These are phyloP conservation scores for Anorthoa munda DNA, from an alignment of 2,888 invertebrate species.

Conservation along the genomic window DNA sequence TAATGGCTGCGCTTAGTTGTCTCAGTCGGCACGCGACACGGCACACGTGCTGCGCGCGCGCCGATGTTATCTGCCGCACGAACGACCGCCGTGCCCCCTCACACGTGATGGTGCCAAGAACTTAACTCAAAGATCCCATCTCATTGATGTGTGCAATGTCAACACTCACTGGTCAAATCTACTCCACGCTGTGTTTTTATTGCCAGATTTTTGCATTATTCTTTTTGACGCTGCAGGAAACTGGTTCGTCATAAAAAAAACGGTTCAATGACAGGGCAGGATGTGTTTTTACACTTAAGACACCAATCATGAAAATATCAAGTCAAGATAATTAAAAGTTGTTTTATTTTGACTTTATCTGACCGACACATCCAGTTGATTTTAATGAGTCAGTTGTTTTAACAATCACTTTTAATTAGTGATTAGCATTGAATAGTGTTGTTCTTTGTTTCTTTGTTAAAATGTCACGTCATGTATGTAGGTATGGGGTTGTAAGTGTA, in stretches of 20 bases:
- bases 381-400: conserved; percentile 40
- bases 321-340: conserved; percentile 39
- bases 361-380: conserved; percentile 30
- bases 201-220: conserved; percentile 59
- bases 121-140: conserved; percentile 84
- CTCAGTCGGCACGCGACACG: conserved; percentile 77
- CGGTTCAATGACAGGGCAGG: conserved; percentile 38
- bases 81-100: conserved; percentile 88
- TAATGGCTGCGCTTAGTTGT: conserved; percentile 74
- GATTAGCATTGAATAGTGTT: conserved; percentile 40
- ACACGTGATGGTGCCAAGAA: conserved; percentile 87
- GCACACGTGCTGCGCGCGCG: conserved; percentile 86
- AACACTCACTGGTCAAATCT: conserved; percentile 72
- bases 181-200: conserved; percentile 62
- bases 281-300: conserved; percentile 33
- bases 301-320: conserved; percentile 31
- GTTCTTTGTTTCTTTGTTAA: conserved; percentile 26
- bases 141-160: conserved; percentile 81
- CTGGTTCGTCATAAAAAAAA: conserved; percentile 40
- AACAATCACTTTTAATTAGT: conserved; percentile 41
- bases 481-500: conserved; percentile 2
- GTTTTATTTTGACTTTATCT: conserved; percentile 46
- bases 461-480: not conserved
- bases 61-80: conserved; percentile 87
- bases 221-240: conserved; percentile 31